Base-by-base conservation (phyloP, 1,140 invertebrate species). In the Macrobrachium rosenbergii region DNA sequence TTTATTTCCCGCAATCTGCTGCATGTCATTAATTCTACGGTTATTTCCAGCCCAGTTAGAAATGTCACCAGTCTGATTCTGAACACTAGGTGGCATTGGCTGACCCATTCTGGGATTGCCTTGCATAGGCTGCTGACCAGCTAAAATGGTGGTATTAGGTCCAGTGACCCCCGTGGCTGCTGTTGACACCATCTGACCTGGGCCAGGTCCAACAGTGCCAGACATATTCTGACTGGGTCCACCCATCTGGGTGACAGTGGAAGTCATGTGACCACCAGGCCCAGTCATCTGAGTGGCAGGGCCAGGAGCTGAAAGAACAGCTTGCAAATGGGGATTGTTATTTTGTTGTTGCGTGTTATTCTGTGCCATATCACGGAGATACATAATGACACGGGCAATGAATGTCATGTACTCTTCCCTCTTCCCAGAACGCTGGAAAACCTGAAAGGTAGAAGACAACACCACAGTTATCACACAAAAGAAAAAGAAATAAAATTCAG, bases 81-180 rank as follows among this genome's bases (percentile, higher is more conserved):
- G 77, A 45, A 88, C 67, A 59, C 88, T 88, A 28, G 86, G 43
- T 73, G 80, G 87, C 82, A 84, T 88, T 17, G 87, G 67, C 64
- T 89, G 89, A 14, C 77, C 82, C 73, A 86, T 85, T 43, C 89
- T 88, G 23, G 85, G 85, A 11, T 59, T 58, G 8, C 78, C 78
- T 17, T 87, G 85, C 79, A 87, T 76, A 2, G 58, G 52, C 62
- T 23, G 62, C 60, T 81, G 78, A 37, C 60, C 78, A 64, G 21
- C 58, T 63, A 81, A 64, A 43, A 82, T 67, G 63, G 79, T 45
- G 16, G 58, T 75, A 73, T 82, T 87, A 23, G 78, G 79, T 12
- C 85, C 85, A 81, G 78, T 72, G 17, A 87, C 79, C 16, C 81
- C 63, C 45, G 78, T 28, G 3, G 69, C 69, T n/a, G 23, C 21